Percentiles rank a stretch among this genome's conserved stretches.
Conservation (phyloP, 2,113 vertebrate genomes). For the Apteryx mantelli region DNA sequence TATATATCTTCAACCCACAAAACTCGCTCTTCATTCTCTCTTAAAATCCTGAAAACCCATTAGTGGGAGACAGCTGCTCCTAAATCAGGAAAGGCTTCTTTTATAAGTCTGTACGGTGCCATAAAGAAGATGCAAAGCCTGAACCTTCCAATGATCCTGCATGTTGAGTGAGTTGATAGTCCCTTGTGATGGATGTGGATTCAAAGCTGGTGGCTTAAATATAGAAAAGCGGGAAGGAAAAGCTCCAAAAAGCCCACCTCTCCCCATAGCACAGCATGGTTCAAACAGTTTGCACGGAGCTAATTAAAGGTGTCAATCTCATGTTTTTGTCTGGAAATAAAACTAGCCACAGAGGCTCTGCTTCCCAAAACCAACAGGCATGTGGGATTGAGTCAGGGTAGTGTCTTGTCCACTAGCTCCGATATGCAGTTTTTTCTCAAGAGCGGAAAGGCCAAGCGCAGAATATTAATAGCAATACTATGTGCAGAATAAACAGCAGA, state of each 20-base stretch:
- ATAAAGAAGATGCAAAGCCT: not conserved
- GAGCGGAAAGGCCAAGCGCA: not conserved
- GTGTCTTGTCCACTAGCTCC: not conserved
- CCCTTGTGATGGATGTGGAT: not conserved
- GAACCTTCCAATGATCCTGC: not conserved
- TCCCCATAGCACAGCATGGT: not conserved
- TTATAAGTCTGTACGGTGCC: not conserved
- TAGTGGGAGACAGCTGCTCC: not conserved
- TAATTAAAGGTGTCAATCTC: conserved; percentile 1
- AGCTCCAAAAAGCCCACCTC: not conserved
- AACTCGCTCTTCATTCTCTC: not conserved
- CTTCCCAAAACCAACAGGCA: not conserved
- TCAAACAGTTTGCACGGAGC: not conserved
- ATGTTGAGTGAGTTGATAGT: not conserved
- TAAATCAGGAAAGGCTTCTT: not conserved
- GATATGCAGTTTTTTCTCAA: not conserved
- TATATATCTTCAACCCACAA: not conserved
- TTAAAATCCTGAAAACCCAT: not conserved
- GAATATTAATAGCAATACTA: not conserved
- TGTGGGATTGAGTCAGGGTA: not conserved
- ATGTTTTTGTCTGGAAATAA: not conserved
- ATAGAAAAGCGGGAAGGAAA: not conserved
- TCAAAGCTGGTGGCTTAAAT: not conserved
- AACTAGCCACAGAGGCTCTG: not conserved
- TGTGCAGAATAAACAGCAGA: not conserved